A percentile compares a stretch with the other conserved stretches of the same genome.
phyloP scores from a whole-genome alignment of 1,140 invertebrate species.

The Oscheius sp. region DNA sequence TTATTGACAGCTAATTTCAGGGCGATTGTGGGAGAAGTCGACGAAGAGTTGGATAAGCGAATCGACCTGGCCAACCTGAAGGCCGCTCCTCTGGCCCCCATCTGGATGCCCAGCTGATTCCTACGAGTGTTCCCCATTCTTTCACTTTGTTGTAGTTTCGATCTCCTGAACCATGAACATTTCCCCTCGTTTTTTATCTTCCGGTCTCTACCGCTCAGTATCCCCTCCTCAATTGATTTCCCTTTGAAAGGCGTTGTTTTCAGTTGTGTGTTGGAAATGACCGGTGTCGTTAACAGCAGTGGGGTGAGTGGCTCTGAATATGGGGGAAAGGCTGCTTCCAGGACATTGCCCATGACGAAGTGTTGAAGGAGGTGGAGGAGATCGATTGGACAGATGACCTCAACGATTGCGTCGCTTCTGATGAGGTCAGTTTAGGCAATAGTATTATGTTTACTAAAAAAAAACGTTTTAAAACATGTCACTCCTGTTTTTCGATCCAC shows the following conservation, averaged over 20 bases:
- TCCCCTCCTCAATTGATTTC: too few relatives aligned
- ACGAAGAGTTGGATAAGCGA: constrained; percentile 46
- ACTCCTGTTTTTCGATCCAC: too few relatives aligned
- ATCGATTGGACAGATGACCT: not conserved
- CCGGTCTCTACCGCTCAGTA: too few relatives aligned
- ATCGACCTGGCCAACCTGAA: constrained; percentile 44
- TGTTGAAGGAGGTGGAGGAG: not conserved
- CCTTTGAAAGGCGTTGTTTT: too few relatives aligned
- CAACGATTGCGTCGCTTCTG: too few relatives aligned
- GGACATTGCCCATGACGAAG: not conserved
- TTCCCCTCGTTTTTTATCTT: constrained; percentile 5
- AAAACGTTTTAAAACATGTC: too few relatives aligned
- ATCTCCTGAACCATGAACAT: not conserved
- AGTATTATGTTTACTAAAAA: too few relatives aligned
- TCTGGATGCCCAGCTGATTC: constrained; percentile 35
- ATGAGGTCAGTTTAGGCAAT: too few relatives aligned
- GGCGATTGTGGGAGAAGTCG: constrained; percentile 45
- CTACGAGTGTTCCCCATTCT: not conserved
- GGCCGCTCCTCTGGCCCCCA: constrained; percentile 41
- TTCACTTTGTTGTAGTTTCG: not conserved
- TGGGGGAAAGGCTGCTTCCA: not conserved
- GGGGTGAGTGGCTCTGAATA: not conserved
- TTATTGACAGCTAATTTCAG: constrained; percentile 38
- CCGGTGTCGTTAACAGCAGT: not conserved
- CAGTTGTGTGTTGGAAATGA: not conserved